A percentile compares a stretch with the other conserved stretches of the same genome.
Evolutionary conservation across 2,888 invertebrate species (phyloP).

Genomic region (Pollenia griseotomentosa): DNA sequence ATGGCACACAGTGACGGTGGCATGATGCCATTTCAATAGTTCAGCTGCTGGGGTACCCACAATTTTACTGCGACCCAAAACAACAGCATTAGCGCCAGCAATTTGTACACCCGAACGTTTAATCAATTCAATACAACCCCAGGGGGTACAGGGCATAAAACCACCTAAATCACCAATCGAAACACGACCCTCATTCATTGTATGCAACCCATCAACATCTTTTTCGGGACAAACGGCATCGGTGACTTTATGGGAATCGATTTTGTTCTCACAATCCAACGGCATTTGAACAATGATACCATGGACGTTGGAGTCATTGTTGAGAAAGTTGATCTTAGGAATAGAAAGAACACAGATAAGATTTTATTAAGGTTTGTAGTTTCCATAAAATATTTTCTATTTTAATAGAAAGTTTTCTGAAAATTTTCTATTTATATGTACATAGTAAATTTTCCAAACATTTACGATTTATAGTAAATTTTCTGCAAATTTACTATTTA

Average conservation of each 20-base stretch:
- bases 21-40: slow-evolving; percentile 97
- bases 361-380: too few species aligned
- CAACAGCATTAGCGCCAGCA: slow-evolving; percentile 94
- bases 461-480: too few species aligned
- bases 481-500: too few species aligned
- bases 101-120: slow-evolving; percentile 91
- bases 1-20: slow-evolving; percentile 98
- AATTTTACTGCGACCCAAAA: slow-evolving; percentile 98
- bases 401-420: too few species aligned
- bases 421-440: too few species aligned
- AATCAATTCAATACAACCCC: slow-evolving; percentile 93
- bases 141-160: slow-evolving; percentile 98
- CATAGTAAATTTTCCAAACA: too few species aligned
- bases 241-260: slow-evolving; percentile 94
- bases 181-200: slow-evolving; percentile 96
- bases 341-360: slow-evolving; percentile 6
- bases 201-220: slow-evolving; percentile 97
- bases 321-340: slow-evolving; percentile 85
- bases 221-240: slow-evolving; percentile 95
- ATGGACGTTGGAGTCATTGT: slow-evolving; percentile 93
- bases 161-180: slow-evolving; percentile 95
- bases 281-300: slow-evolving; percentile 99
- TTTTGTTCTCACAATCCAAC: slow-evolving; percentile 91
- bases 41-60: slow-evolving; percentile 98
- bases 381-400: too few species aligned